A percentile compares a stretch with the other conserved stretches of the same genome.
Conservation (phyloP, 1,140 invertebrate genomes). For the Nasonia longicornis region DNA sequence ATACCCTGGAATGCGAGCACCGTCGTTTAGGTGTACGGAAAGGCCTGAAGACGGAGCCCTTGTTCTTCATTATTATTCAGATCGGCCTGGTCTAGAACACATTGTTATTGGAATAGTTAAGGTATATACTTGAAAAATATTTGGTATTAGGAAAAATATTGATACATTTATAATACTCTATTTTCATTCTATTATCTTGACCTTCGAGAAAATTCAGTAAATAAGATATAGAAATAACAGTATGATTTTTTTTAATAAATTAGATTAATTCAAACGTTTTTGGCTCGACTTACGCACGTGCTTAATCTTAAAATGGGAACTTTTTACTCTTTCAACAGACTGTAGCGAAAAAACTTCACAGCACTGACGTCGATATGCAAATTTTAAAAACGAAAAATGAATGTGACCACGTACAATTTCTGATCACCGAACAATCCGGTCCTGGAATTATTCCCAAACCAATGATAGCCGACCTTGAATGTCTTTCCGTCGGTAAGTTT, state of each 20-base stretch:
- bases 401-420: constrained; percentile 93
- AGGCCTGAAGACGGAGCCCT: constrained; percentile 85
- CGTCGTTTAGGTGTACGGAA: constrained; percentile 92
- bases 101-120: constrained; percentile 96
- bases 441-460: constrained; percentile 73
- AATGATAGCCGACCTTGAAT: constrained; percentile 80
- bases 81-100: constrained; percentile 90
- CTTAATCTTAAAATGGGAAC: background rate
- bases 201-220: background rate
- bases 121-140: constrained; percentile 68
- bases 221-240: background rate
- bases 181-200: background rate
- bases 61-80: constrained; percentile 92
- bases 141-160: no score
- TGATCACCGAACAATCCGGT: constrained; percentile 86
- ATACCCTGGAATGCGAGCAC: constrained; percentile 93
- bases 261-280: background rate
- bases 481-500: constrained; percentile 76
- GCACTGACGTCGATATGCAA: constrained; percentile 90
- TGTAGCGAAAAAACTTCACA: constrained; percentile 91
- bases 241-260: no score
- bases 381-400: constrained; percentile 88
- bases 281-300: background rate
- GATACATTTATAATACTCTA: background rate
- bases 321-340: constrained; percentile 71